phyloP scores from a whole-genome alignment of 2,113 vertebrate genomes.

The Zosterops borbonicus region DNA sequence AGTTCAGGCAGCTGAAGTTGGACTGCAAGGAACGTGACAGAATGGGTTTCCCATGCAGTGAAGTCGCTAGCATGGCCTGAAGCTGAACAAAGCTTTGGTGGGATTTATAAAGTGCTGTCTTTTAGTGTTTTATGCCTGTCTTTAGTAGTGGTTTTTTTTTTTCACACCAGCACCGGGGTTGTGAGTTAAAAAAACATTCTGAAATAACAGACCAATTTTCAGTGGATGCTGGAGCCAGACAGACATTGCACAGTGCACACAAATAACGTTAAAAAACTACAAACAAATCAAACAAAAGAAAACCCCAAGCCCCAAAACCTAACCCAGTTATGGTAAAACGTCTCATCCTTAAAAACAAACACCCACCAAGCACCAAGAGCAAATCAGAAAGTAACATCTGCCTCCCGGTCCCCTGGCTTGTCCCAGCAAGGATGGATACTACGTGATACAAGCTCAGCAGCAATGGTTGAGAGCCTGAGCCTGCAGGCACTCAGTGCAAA shows the following conservation, averaged over 20 bases:
- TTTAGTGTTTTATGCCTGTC: constrained; percentile 35
- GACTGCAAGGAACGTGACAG: constrained; percentile 8
- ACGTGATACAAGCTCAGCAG: constrained; percentile 7
- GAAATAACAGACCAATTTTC: background rate
- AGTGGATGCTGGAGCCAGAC: constrained; percentile 31
- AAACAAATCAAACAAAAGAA: background rate
- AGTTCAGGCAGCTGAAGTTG: constrained; percentile 11
- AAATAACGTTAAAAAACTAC: background rate
- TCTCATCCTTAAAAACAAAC: constrained; percentile 19
- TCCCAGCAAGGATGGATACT: constrained; percentile 11
- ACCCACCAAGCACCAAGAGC: constrained; percentile 34
- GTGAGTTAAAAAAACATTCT: constrained; percentile 25
- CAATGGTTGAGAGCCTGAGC: constrained; percentile 32
- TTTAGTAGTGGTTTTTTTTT: constrained; percentile 17
- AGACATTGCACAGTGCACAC: constrained; percentile 25
- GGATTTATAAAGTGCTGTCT: constrained; percentile 55
- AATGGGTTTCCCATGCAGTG: background rate
- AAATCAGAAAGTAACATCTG: constrained; percentile 3
- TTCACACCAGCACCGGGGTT: background rate
- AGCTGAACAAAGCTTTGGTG: constrained; percentile 31
- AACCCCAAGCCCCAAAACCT: background rate
- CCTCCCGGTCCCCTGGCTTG: background rate
- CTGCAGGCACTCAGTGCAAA: constrained; percentile 61
- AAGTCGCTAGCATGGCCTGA: background rate
- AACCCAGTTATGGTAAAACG: background rate